These are phyloP conservation scores for Sylvicola fuscatus DNA, from an alignment of 2,888 invertebrate genomes.

Conservation along the genomic window DNA sequence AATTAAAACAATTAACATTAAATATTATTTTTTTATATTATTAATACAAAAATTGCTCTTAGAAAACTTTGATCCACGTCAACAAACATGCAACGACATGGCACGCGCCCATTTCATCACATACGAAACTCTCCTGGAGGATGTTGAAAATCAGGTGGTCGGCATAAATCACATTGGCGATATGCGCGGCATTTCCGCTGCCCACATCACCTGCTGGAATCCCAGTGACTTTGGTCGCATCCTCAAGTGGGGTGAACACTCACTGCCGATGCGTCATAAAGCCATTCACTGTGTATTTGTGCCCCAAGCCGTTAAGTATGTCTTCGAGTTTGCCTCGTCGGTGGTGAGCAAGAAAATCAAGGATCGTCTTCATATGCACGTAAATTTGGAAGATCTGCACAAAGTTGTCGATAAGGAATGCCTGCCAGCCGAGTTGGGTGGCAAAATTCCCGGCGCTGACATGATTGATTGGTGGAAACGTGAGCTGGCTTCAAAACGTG, in stretches of 20 bases:
- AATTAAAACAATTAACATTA: background rate
- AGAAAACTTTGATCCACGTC: constrained; percentile 47
- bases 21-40: constrained; percentile 2
- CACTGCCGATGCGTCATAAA: constrained; percentile 60
- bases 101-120: constrained; percentile 46
- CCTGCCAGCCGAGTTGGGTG: constrained; percentile 52
- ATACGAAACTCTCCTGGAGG: constrained; percentile 55
- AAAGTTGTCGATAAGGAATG: constrained; percentile 37
- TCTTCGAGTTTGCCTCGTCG: constrained; percentile 49
- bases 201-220: constrained; percentile 50
- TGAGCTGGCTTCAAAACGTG: constrained; percentile 36
- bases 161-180: constrained; percentile 57
- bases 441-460: constrained; percentile 41
- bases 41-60: constrained; percentile 9
- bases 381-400: constrained; percentile 34
- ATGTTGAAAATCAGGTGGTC: constrained; percentile 52
- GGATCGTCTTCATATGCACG: constrained; percentile 37
- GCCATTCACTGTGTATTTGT: constrained; percentile 51
- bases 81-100: constrained; percentile 46
- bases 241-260: constrained; percentile 63
- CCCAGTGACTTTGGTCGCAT: constrained; percentile 48
- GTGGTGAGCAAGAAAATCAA: constrained; percentile 51
- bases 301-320: constrained; percentile 48
- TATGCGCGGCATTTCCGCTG: constrained; percentile 35
- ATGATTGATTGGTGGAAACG: constrained; percentile 50